Evolutionary conservation across 2,113 vertebrate species (phyloP), one percentile per base, ranked within the genome.

Genomic region (Cyanoliseus patagonus): DNA sequence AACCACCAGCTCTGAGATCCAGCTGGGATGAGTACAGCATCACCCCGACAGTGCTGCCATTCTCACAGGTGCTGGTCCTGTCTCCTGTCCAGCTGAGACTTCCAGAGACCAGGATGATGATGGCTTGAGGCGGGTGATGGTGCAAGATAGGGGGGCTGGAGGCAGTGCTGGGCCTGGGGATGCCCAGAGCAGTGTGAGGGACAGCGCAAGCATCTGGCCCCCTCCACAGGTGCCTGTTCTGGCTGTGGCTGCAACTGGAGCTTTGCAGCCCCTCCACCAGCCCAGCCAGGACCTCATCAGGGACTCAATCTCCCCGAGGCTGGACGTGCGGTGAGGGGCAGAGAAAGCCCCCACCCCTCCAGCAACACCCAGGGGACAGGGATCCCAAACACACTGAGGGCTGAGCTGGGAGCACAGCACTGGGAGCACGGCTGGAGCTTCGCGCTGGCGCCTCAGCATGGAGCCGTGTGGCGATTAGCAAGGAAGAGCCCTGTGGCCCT

Each of bases 301-400:
- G 18, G 17, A 49, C 25, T 46, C 39, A 19, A 0, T 19, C 12
- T n/a, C 23, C 24, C 24, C 10, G 12, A 7, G 22, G 10, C 3
- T 52, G 76, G 39, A 17, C 0, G 0, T 2, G 62, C 0, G 0
- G 11, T 6, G 68, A 30, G 23, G 6, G 17, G 8, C 51, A 83
- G 66, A 76, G 66, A 67, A 74, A 82, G 35, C 7, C 23, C 25
- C 17, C 9, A 1, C 62, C 12, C 7, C 28, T 17, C 6, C 67
- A 72, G n/a, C 57, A 67, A 7, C 10, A 35, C 3, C 15, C 37
- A 0, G 37, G 17, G 30, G 13, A 66, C 42, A 66, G 41, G 52
- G 28, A n/a, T 2, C 3, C 28, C 11, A 30, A 13, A 69, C 27
- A 49, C 42, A 7, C 4, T 0, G 3, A 20, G 23, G 17, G 14